A percentile compares a stretch with the other conserved stretches of the same genome.
Conservation (phyloP, 2,888 invertebrate species). For the Caenorhabditis plicata region DNA sequence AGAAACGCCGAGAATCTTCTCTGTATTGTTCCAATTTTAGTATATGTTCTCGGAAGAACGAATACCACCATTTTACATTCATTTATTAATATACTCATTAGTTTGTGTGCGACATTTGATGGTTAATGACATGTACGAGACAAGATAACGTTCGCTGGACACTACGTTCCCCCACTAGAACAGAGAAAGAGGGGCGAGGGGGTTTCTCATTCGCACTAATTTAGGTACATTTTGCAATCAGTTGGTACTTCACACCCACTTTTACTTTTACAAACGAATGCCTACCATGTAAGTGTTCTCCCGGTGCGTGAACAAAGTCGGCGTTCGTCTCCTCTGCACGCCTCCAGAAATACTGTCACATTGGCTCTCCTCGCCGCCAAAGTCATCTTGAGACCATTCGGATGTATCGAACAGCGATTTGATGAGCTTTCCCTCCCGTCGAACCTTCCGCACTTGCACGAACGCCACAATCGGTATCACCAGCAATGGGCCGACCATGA, state of each 20-base stretch:
- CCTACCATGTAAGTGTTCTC: constrained; percentile 31
- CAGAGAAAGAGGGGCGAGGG: no score
- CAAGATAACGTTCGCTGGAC: no score
- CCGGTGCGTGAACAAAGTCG: constrained; percentile 21
- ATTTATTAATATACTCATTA: no score
- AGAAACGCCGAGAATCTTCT: no score
- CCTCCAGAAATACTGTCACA: not conserved
- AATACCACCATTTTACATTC: no score
- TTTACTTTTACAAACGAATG: no score
- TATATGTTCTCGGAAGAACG: constrained; percentile 37
- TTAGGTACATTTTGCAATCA: no score
- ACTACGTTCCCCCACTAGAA: no score
- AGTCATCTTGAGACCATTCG: constrained; percentile 27
- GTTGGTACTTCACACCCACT: no score
- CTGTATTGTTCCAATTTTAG: constrained; percentile 86
- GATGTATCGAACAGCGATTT: constrained; percentile 35
- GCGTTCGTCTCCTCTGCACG: constrained; percentile 20
- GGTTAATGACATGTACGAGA: no score
- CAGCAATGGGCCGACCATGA: constrained; percentile 56
- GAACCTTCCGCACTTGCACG: constrained; percentile 23
- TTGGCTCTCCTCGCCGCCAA: not conserved
- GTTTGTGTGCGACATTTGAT: no score
- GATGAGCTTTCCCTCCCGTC: constrained; percentile 40
- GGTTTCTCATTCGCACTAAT: no score
- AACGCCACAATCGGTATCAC: constrained; percentile 53